Evolutionary conservation across 2,888 invertebrate genomes (phyloP), one percentile per base, ranked within the genome.

Genomic region (Drosophila paranaensis): DNA sequence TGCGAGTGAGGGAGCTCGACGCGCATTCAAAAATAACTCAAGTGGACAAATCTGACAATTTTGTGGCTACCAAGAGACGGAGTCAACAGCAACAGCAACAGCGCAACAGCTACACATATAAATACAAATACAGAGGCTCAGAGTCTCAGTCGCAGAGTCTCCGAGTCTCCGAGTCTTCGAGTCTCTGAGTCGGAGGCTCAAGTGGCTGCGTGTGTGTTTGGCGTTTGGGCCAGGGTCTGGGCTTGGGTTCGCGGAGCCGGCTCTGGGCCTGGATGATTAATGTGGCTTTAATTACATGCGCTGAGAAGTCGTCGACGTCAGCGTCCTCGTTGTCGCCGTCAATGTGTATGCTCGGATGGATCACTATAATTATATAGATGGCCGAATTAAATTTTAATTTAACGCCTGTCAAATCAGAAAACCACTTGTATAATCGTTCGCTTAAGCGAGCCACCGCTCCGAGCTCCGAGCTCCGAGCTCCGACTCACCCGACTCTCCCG

Each of bases 201-300:
- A 83, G 89, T 86, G 83, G 51, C 77, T 70, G 82, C 64, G 68
- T 67, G 60, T 66, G 56, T 56, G 48, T 16, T 33, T 33, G 48
- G 48, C 27, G 45, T 46, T 58, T 45, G 40, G 25, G 64, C 35
- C 35, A 48, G 27, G 11, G 61, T 14, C 25, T 33, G 54, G 42
- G 27, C 14, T 40, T 25, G 42, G 10, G 25, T 25, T 16, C 6
- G 27, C 33, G 57, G 50, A 25, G 16, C 42, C 25, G 46, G 1
- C 25, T 30, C 37, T 45, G 55, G 39, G 61, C 43, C 54, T 82
- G 82, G 83, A 85, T 90, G 90, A 91, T 91, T 91, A 91, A 91
- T 91, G 91, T 91, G 91, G 91, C 91, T 90, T 90, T 90, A 91
- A 90, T 91, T 90, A 90, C 91, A 91, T 91, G 90, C 84, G 91